Evolutionary conservation across 2,113 vertebrate genomes (phyloP).

Genomic region (Xyliphius kryptos): DNA sequence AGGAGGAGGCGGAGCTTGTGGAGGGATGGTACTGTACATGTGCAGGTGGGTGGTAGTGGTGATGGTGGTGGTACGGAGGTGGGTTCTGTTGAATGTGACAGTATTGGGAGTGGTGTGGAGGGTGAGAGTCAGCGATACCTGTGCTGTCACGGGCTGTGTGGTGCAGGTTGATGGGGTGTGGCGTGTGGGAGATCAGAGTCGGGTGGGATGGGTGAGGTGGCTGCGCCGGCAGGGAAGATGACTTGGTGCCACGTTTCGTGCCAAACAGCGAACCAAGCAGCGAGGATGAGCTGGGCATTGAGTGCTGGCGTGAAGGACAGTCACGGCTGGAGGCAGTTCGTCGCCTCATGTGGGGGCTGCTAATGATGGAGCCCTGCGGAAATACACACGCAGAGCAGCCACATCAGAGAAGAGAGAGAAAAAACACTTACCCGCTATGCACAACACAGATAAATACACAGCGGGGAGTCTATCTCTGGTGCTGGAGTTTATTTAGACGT

Average conservation of each 20-base stretch:
- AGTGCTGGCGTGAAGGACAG: conserved; percentile 85
- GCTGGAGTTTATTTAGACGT: not conserved
- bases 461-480: conserved; percentile 2
- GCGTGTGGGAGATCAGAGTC: conserved; percentile 67
- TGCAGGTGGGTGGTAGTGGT: conserved; percentile 86
- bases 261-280: conserved; percentile 90
- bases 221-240: conserved; percentile 57
- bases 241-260: conserved; percentile 75
- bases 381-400: conserved; percentile 19
- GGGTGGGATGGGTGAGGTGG: conserved; percentile 57
- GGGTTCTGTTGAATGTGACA: conserved; percentile 84
- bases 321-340: conserved; percentile 85
- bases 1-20: conserved; percentile 48
- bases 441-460: conserved; percentile 8
- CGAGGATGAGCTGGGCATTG: conserved; percentile 86
- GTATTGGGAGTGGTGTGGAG: conserved; percentile 78
- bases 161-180: conserved; percentile 66
- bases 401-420: conserved; percentile 17
- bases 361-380: conserved; percentile 97
- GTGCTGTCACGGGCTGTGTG: conserved; percentile 60
- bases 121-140: conserved; percentile 62
- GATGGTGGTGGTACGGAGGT: conserved; percentile 89
- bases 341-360: conserved; percentile 89
- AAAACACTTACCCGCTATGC: not conserved
- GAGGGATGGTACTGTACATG: conserved; percentile 75